These are phyloP conservation scores for Platygyra sinensis DNA, from an alignment of 64 coral and sea anemone species.

Conservation along the genomic window DNA sequence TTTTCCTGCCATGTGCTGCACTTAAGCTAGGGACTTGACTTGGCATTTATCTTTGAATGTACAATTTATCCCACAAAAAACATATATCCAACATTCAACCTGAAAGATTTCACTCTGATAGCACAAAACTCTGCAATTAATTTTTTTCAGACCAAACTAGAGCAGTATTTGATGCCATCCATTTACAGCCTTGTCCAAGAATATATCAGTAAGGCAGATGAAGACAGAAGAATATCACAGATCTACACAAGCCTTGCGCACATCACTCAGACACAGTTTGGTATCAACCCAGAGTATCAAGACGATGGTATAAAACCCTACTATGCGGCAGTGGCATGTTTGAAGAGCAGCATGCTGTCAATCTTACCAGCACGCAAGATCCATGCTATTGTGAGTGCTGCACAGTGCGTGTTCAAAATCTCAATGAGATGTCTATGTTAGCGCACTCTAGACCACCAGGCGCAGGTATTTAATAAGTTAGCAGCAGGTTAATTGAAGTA, in stretches of 20 bases:
- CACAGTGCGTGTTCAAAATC: slow-evolving; percentile 79
- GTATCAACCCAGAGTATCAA: slow-evolving; percentile 65
- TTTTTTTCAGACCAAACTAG: slow-evolving; percentile 58
- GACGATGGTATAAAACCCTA: slow-evolving; percentile 61
- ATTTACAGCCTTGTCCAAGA: slow-evolving; percentile 69
- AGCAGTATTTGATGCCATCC: slow-evolving; percentile 75
- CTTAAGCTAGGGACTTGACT: too few relatives aligned
- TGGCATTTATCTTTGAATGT: too few relatives aligned
- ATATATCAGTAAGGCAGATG: slow-evolving; percentile 62
- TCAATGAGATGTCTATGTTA: slow-evolving; percentile 68
- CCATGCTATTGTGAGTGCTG: slow-evolving; percentile 76
- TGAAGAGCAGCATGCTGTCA: slow-evolving; percentile 66
- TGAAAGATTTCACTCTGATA: too few relatives aligned
- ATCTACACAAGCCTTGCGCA: slow-evolving; percentile 51
- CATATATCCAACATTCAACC: too few relatives aligned
- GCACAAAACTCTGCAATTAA: too few relatives aligned
- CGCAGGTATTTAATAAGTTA: slow-evolving; percentile 55
- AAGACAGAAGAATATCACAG: slow-evolving; percentile 64
- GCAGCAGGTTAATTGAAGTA: background rate
- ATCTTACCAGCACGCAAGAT: slow-evolving; percentile 76
- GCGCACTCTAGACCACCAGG: slow-evolving; percentile 62
- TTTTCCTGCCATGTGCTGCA: too few relatives aligned
- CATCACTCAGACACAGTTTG: slow-evolving; percentile 71
- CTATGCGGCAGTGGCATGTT: slow-evolving; percentile 68
- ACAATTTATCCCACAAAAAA: too few relatives aligned